Base-by-base conservation (phyloP, 2,113 vertebrate species). In the Conger conger region DNA sequence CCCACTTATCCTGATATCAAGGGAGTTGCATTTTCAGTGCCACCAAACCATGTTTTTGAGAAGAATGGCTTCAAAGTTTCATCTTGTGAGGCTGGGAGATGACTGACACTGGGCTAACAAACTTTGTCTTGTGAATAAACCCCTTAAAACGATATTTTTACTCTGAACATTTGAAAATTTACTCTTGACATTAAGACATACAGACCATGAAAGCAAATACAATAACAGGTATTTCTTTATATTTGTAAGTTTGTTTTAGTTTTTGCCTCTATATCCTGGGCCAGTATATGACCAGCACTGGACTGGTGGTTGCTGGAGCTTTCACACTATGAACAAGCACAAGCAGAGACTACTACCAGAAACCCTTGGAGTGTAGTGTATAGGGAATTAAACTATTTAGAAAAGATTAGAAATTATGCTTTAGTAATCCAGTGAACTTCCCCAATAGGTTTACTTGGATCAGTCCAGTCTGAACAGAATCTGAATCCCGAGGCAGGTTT, bases 231-330 rank as follows among this genome's bases (percentile, higher is more conserved):
- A n/a, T 85, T 90, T 90, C 89, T 91, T 90, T 81, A 87, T 86
- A 45, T 77, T 37, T 81, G 53, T 40, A 37, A 35, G 80, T 42
- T 57, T 36, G 81, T 37, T 83, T n/a, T 11, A 33, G 68, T 73
- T 73, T 63, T 57, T 80, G 68, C n/a, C 9, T 68, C 53, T 80
- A n/a, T 54, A 30, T 76, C 68, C 68, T 33, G 68, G 68, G n/a
- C 9, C 68, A 33, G 68, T 30, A 33, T 73, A 30, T 76, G 37
- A 42, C 38, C 38, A 83, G 40, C 23, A 38, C 38, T 76, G 23
- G 37, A 38, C 63, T 76, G 38, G 42, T 45, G 40, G n/a, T 53
- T 20, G 42, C 84, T 73, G 57, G 84, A 85, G 38, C 84, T 81
- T 50, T 85, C 60, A 27, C 37, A 27, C 15, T 50, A 15, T 50